Percentiles rank a stretch among this genome's conserved stretches.
Conservation (phyloP, 2,797 vertebrate species). For the Meriones psammophilus region DNA sequence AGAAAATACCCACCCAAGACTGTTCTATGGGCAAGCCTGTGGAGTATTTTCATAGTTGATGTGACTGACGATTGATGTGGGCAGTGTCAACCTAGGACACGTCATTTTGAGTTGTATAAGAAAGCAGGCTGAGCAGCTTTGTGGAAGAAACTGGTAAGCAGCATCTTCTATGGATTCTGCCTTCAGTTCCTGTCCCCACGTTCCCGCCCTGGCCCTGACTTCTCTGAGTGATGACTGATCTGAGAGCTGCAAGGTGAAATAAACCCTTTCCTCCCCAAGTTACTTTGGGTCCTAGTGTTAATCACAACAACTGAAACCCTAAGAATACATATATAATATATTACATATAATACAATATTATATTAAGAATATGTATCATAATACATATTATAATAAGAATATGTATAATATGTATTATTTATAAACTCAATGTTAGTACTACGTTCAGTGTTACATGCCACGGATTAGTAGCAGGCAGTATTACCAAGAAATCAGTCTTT, state of each 20-base stretch:
- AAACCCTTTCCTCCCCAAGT: neutral
- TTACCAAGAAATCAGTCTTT: neutral
- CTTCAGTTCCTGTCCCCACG: neutral
- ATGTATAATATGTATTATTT: neutral
- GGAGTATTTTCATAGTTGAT: neutral
- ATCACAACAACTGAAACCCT: neutral
- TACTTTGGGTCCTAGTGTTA: neutral
- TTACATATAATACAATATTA: too few relatives aligned
- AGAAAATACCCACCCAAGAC: neutral
- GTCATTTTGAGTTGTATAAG: neutral
- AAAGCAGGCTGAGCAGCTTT: neutral
- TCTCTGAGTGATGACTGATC: neutral
- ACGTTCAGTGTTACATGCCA: slow-evolving; percentile 30
- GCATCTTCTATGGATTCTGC: too few relatives aligned
- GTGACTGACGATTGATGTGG: neutral
- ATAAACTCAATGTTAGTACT: neutral
- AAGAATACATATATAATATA: too few relatives aligned
- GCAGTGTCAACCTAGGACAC: neutral
- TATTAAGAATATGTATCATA: too few relatives aligned
- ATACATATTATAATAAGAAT: neutral
- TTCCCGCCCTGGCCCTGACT: neutral
- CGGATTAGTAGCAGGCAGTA: neutral
- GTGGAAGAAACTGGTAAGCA: neutral
- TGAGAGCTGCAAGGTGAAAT: neutral
- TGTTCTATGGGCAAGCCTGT: neutral